phyloP scores from a whole-genome alignment of 30 jellyfish, hydroid and myxozoan genomes.

The Hydra vulgaris region DNA sequence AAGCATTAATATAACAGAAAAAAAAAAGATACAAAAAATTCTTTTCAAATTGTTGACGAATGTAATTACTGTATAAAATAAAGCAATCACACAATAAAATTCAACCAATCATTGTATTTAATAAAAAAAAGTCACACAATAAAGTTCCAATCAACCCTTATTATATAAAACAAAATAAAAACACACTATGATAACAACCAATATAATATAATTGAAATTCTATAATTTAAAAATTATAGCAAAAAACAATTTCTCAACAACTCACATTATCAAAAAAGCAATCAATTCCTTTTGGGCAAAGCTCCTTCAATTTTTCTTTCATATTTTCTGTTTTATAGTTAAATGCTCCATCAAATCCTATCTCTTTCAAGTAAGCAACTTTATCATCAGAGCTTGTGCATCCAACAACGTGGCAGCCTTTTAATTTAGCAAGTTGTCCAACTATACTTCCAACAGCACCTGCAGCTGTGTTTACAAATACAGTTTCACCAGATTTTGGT shows the following conservation, averaged over 20 bases:
- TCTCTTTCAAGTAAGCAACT: constrained; percentile 54
- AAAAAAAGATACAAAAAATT: no score
- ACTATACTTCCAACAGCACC: constrained; percentile 91
- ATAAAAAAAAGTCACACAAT: no score
- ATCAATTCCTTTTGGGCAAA: constrained; percentile 90
- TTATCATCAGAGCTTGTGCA: constrained; percentile 77
- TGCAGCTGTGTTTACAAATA: constrained; percentile 82
- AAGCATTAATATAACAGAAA: no score
- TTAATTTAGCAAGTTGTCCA: constrained; percentile 75
- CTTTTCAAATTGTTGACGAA: no score
- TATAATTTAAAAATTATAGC: no score
- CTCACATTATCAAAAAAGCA: constrained; percentile 76
- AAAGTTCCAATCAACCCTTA: no score
- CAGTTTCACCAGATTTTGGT: constrained; percentile 69
- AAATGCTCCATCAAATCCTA: constrained; percentile 74
- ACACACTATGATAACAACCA: no score
- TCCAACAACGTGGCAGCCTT: constrained; percentile 81
- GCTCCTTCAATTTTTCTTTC: constrained; percentile 31
- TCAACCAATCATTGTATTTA: no score
- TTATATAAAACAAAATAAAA: no score
- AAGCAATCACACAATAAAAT: no score
- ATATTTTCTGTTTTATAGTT: constrained; percentile 54
- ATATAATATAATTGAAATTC: neutral
- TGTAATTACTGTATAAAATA: no score
- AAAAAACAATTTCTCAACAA: neutral